Evolutionary conservation across 1,140 invertebrate genomes (phyloP).

Genomic region (Pseudoatta argentina): DNA sequence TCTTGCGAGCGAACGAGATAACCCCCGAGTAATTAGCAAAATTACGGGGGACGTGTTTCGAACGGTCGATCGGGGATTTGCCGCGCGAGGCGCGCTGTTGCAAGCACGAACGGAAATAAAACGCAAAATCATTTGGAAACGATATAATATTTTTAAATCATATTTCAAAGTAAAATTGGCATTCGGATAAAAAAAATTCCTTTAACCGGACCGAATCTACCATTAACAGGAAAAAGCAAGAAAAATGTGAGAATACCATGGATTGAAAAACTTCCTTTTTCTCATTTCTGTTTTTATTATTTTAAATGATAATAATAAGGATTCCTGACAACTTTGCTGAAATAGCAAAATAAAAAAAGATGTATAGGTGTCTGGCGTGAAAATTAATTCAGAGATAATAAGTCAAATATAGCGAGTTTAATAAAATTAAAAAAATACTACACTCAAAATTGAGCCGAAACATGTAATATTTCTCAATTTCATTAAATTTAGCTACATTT

Average conservation of each 20-base stretch:
- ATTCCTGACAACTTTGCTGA: too few relatives aligned
- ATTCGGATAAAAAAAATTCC: neutral
- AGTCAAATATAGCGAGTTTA: too few relatives aligned
- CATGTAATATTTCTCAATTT: too few relatives aligned
- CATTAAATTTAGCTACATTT: too few relatives aligned
- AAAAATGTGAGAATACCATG: neutral
- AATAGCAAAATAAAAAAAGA: too few relatives aligned
- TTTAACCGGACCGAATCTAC: neutral
- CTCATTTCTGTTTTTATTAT: neutral
- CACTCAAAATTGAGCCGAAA: too few relatives aligned
- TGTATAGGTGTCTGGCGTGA: too few relatives aligned
- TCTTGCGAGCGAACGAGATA: conserved; percentile 52
- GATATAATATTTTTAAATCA: neutral
- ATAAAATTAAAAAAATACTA: too few relatives aligned
- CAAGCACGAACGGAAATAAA: neutral
- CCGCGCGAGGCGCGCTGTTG: neutral
- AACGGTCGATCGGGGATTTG: conserved; percentile 17
- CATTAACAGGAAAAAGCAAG: neutral
- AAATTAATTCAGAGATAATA: too few relatives aligned
- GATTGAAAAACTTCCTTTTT: neutral
- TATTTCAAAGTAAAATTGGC: conserved; percentile 7
- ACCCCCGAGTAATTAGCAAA: conserved; percentile 54
- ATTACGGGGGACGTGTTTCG: conserved; percentile 34
- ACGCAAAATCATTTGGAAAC: neutral
- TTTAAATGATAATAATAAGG: too few relatives aligned